Evolutionary conservation across 2,888 invertebrate genomes (phyloP), one percentile per base, ranked within the genome.

Genomic region (Drosophila pegasa): DNA sequence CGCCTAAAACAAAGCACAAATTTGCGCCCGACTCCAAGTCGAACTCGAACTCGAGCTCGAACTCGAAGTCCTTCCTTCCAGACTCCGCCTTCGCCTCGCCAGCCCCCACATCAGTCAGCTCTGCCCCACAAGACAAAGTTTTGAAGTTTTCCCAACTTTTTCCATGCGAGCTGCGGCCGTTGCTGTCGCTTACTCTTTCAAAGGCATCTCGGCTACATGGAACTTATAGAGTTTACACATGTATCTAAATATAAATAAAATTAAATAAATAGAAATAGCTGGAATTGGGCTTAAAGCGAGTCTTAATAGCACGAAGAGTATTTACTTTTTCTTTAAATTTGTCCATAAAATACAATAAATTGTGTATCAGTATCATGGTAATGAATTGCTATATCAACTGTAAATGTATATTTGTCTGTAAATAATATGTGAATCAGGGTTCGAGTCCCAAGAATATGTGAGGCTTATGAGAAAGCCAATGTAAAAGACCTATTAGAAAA

Each of bases 1-100:
- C 33, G 55, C 62, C 62, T 67, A 60, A 75, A 75, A 75, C 73
- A 75, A 76, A 69, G 66, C 69, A 77, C 74, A 83, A 80, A 69
- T 86, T 33, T 48, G 48, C 72, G 80, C 75, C 80, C 76, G 73
- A 74, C 9, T 20, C 47, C 12, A 31, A 18, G 20, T 33, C 50
- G 16, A 29, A 37, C 6, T 51, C 51, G 50, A 50, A 35, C 6
- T 35, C 16, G 33, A 16, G 18, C 2, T 29, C 47, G 20, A 25
- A 10, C 1, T 27, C 45, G 48, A 29, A 20, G 12, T 31, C 20
- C 16, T 52, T 52, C 37, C 37, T 14, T 18, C 18, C 27, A 37
- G 25, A 35, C 12, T 37, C 37, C 51, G 27, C 38, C 38, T 9
- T 1, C 7, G 14, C n/a, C n/a, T n/a, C 12, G 14, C n/a, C 20